A percentile compares a stretch with the other conserved stretches of the same genome.
Conservation (phyloP, 2,113 vertebrate genomes). For the Platichthys flesus region DNA sequence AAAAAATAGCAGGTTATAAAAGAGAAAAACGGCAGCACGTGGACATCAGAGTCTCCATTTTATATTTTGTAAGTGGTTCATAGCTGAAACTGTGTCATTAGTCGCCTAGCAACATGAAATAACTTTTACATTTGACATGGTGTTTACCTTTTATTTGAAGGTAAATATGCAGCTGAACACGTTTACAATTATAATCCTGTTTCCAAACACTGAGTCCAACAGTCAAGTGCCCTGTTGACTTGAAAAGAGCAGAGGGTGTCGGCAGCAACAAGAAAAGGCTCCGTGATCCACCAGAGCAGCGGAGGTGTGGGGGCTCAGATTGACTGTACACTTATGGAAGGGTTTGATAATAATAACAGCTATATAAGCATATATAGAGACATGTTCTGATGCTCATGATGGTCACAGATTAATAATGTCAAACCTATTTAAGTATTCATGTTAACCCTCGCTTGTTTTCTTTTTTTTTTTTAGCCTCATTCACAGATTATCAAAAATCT, state of each 20-base stretch:
- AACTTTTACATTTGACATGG: no score
- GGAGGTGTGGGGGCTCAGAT: background rate
- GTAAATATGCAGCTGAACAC: background rate
- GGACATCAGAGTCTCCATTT: background rate
- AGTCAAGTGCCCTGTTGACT: slow-evolving; percentile 38
- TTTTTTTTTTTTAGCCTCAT: slow-evolving; percentile 58
- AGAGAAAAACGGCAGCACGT: background rate
- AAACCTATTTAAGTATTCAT: slow-evolving; percentile 63
- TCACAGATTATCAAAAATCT: slow-evolving; percentile 81
- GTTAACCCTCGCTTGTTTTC: slow-evolving; percentile 66
- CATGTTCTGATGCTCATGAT: slow-evolving; percentile 20
- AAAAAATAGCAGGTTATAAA: background rate
- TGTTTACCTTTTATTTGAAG: background rate
- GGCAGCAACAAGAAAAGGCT: slow-evolving; percentile 44
- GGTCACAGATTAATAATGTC: slow-evolving; percentile 56
- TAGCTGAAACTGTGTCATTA: no score
- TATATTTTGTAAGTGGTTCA: background rate
- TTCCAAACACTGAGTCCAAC: slow-evolving; percentile 13
- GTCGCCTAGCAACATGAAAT: no score
- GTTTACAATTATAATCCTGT: slow-evolving; percentile 9
- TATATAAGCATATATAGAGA: slow-evolving; percentile 2
- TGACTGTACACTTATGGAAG: slow-evolving; percentile 32
- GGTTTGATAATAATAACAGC: slow-evolving; percentile 36
- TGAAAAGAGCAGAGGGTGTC: slow-evolving; percentile 58
- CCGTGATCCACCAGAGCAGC: slow-evolving; percentile 35